Base-by-base conservation (phyloP, 2,113 vertebrate genomes). In the Cervus canadensis region DNA sequence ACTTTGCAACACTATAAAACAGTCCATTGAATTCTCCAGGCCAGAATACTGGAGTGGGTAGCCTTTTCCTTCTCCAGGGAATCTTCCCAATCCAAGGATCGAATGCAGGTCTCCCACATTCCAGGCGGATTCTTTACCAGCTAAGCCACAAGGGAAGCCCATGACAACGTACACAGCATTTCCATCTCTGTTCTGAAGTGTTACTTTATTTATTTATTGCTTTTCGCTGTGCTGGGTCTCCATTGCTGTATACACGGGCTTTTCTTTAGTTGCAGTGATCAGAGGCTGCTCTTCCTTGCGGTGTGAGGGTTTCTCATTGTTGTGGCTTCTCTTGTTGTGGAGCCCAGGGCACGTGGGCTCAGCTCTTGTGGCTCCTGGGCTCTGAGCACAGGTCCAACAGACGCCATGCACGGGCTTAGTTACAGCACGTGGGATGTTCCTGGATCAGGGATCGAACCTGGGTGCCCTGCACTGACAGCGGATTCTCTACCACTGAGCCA, bases 361-460 rank as follows among this genome's bases (percentile, higher is more conserved):
- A 1, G 3, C 6, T 43, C 12, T 2, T 13, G 36, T 15, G 40
- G 40, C 23, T 43, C 40, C 71, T 3, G 6, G 40, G 40, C 71
- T 43, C 40, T 43, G 40, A 43, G 40, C 23, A 43, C 40, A 43
- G 71, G 40, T 15, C 43, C 12, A 43, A 76, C 2, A 76, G 40
- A 14, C 43, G 12, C 4, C 21, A 1, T 7, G 23, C 21, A 13
- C 0, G 0, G 36, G 36, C 23, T 76, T 43, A 7, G 71, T 76
- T 25, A 25, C 0, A 0, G 71, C 36, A 43, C 43, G 23, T 23
- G 71, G 21, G 71, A 43, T 76, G 3, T 26, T 76, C 23, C 40
- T 15, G 23, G 12, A 43, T 40, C n/a, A 43, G 23, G 40, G 21
- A 76, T 40, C 6, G 0, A 76, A 43, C 40, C 71, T 76, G 12